Conservation (phyloP, 1,140 invertebrate genomes). For the Drosophila baimaii region DNA sequence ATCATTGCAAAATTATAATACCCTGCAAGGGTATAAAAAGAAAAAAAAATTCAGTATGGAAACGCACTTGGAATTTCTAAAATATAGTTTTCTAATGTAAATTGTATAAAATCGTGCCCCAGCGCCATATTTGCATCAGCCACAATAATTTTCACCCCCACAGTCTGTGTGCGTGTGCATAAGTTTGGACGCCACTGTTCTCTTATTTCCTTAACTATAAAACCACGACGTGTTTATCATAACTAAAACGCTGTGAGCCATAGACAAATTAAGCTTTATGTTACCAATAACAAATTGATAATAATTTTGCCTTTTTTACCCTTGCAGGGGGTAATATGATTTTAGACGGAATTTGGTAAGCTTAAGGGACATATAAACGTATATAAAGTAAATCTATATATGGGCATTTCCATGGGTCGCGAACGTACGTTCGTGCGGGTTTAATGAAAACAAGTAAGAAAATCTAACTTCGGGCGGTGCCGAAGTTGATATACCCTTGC, state of each 20-base stretch:
- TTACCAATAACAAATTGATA: conserved; percentile 63
- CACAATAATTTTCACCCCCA: conserved; percentile 3
- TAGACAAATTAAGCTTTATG: conserved; percentile 67
- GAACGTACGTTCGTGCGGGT: too few species aligned
- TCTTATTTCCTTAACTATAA: conserved; percentile 15
- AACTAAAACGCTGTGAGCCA: conserved; percentile 33
- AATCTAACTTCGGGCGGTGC: too few species aligned
- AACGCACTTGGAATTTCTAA: conserved; percentile 60
- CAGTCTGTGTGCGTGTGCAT: conserved; percentile 34
- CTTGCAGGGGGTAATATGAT: too few species aligned
- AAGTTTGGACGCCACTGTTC: conserved; percentile 37
- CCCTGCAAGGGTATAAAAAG: too few species aligned
- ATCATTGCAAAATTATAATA: too few species aligned
- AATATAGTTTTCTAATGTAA: conserved; percentile 40
- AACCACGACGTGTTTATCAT: conserved; percentile 66
- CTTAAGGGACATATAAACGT: too few species aligned
- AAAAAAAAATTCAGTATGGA: conserved; percentile 37
- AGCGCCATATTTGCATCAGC: conserved; percentile 45
- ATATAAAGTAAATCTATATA: too few species aligned
- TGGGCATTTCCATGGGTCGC: too few species aligned
- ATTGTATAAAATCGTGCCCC: conserved; percentile 44
- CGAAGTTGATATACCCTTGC: too few species aligned
- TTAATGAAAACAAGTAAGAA: too few species aligned
- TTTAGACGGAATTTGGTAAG: too few species aligned
- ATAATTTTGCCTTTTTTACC: conserved; percentile 45